Conservation (phyloP, 1,140 invertebrate species). For the Cydia fagiglandana region DNA sequence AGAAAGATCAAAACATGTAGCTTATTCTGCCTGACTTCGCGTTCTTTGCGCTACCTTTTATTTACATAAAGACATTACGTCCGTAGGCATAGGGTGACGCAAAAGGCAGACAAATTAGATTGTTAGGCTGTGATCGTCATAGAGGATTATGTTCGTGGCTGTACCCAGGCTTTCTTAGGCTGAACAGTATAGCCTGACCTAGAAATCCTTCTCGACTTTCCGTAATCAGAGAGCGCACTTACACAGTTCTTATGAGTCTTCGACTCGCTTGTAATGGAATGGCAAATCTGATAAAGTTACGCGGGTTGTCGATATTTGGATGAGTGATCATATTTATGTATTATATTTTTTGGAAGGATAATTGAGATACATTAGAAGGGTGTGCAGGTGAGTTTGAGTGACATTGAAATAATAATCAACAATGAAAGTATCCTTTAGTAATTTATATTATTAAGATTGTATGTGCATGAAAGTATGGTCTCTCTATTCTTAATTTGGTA, state of each 20-base stretch:
- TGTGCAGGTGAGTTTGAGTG: no score
- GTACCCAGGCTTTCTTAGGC: background rate
- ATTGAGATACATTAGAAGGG: background rate
- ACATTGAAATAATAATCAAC: no score
- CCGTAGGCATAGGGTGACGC: constrained; percentile 1
- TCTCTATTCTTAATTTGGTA: no score
- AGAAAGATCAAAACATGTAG: background rate
- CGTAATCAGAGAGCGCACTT: no score
- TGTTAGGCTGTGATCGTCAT: constrained; percentile 29
- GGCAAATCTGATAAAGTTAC: background rate
- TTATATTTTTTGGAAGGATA: background rate
- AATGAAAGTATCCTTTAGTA: no score
- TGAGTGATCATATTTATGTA: background rate
- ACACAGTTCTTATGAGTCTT: no score
- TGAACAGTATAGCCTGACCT: no score
- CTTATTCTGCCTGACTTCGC: background rate
- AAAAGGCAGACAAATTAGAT: constrained; percentile 30
- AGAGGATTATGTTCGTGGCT: background rate
- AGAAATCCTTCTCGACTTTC: no score
- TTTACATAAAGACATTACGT: constrained; percentile 15
- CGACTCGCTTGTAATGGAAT: background rate
- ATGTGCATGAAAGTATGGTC: no score
- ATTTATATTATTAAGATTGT: no score
- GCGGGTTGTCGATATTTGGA: background rate
- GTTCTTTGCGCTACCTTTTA: constrained; percentile 11